phyloP scores from a whole-genome alignment of 2,797 vertebrate species.

The Gymnodraco acuticeps region DNA sequence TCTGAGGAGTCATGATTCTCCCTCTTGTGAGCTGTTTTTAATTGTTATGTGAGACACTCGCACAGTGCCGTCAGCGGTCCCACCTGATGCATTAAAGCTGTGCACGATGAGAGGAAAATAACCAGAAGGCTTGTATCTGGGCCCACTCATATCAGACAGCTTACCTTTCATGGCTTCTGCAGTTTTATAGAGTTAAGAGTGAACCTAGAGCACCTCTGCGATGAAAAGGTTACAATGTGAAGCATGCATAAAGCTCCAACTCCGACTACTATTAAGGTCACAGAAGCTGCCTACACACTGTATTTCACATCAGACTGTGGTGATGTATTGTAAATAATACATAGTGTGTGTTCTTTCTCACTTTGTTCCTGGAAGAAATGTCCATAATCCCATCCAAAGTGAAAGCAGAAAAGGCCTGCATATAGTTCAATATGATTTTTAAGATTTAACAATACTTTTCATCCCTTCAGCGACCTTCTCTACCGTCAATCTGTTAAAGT shows the following conservation, averaged over 20 bases:
- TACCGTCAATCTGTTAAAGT: background rate
- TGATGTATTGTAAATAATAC: conserved; percentile 58
- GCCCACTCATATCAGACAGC: conserved; percentile 78
- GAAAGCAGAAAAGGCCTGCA: conserved; percentile 12
- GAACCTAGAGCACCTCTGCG: conserved; percentile 49
- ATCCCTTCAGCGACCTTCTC: background rate
- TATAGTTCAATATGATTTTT: background rate
- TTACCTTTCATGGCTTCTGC: conserved; percentile 79
- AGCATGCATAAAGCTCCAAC: conserved; percentile 50
- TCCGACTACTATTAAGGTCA: conserved; percentile 59
- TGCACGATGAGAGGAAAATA: conserved; percentile 60
- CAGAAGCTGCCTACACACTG: conserved; percentile 46
- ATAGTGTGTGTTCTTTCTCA: conserved; percentile 42
- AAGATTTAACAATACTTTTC: background rate
- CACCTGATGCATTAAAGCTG: conserved; percentile 60
- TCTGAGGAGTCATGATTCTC: conserved; percentile 56
- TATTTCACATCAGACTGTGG: conserved; percentile 40
- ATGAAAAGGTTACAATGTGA: conserved; percentile 62
- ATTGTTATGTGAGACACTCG: conserved; percentile 65
- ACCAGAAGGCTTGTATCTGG: conserved; percentile 73
- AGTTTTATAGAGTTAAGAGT: conserved; percentile 68
- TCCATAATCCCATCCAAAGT: background rate
- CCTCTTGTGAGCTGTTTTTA: conserved; percentile 71
- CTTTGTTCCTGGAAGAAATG: conserved; percentile 4
- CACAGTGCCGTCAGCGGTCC: conserved; percentile 52